Evolutionary conservation across 2,797 vertebrate species (phyloP), one percentile per base, ranked within the genome.

Genomic region (Channa striata): DNA sequence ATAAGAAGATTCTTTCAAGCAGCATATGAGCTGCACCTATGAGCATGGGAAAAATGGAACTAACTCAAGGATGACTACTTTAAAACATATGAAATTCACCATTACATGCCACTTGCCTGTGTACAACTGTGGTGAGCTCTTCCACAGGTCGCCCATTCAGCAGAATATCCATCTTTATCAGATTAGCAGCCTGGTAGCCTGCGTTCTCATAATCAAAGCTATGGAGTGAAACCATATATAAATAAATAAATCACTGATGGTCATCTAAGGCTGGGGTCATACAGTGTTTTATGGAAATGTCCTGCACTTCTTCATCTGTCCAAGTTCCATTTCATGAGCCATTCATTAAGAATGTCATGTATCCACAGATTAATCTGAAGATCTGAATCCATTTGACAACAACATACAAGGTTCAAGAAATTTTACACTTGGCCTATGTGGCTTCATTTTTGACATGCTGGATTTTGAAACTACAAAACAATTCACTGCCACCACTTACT

Each of bases 201-300:
- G 96, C 95, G 63, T 96, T 97, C 92, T 99, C 98, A 46, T 99
- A 99, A 92, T 99, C 97, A 90, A 99, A 99, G 89, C 98, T 99
- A 65, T 8, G 68, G 37, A 71, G 36, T 61, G 61, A 1, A 23
- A n/a, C n/a, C n/a, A n/a, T n/a, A n/a, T n/a, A n/a, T n/a, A 4
- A 30, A 30, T 30, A 30, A 30, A 3, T 6, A 63, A 37, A 53
- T n/a, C 2, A 59, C 37, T 17, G 16, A 16, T 5, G 34, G 46
- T 43, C 17, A 12, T 10, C 17, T 62, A 40, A 67, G 25, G 36
- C 21, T 59, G 5, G 2, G 25, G 6, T 6, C 25, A 56, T 13
- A 13, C 21, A 49, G 39, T n/a, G 25, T 30, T 30, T 4, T 6
- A 30, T n/a, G n/a, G 6, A 39, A 37, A 20, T 4, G 23, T 43